These are phyloP conservation scores for Lepidocyrtoides sp. DNA, from an alignment of 2,888 invertebrate genomes.

Conservation along the genomic window DNA sequence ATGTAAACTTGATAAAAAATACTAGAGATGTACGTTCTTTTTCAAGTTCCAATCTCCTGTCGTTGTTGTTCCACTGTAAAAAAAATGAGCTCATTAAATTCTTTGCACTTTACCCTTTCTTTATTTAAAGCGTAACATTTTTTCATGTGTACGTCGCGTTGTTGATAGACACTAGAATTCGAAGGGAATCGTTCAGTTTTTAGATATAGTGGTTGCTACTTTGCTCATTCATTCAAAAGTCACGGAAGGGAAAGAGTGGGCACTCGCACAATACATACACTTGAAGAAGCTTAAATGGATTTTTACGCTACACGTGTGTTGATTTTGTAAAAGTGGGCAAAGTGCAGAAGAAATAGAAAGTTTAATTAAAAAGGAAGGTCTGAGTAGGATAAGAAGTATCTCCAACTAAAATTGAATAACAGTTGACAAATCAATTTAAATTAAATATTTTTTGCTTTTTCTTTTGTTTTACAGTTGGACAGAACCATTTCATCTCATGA, in stretches of 20 bases:
- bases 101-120: constrained; percentile 18
- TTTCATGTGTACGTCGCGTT: neutral
- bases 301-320: neutral
- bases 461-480: neutral
- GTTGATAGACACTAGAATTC: neutral
- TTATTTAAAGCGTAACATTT: neutral
- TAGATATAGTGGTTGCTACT: neutral
- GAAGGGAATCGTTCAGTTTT: neutral
- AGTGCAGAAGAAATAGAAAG: too few species aligned
- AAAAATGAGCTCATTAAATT: constrained; percentile 18
- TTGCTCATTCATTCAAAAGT: constrained; percentile 6
- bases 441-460: neutral
- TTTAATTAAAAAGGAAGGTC: too few species aligned
- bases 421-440: neutral
- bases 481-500: too few species aligned
- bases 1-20: neutral
- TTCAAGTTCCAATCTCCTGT: too few species aligned
- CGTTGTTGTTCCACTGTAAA: neutral
- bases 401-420: neutral
- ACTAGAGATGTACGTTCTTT: neutral
- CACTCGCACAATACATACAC: too few species aligned
- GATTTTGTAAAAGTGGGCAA: too few species aligned
- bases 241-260: neutral
- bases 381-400: too few species aligned
- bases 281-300: neutral